Conservation (phyloP, 1,140 invertebrate genomes). For the Xylocopa sonorina region DNA sequence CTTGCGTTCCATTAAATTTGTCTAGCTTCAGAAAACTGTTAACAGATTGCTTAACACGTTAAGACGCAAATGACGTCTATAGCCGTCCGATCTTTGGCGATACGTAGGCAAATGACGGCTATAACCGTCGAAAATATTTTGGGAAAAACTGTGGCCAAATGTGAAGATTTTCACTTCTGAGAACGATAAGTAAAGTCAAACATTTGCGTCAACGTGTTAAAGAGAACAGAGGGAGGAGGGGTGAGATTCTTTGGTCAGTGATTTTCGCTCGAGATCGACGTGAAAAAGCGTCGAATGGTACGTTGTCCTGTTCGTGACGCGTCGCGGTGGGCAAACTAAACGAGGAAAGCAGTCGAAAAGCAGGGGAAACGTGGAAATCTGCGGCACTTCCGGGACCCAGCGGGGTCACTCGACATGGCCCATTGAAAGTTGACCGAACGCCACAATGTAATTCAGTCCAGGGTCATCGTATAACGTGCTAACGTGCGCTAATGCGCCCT, state of each 20-base stretch:
- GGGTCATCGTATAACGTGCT: slow-evolving; percentile 69
- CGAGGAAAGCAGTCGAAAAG: slow-evolving; percentile 15
- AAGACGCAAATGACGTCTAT: too few relatives aligned
- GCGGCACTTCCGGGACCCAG: slow-evolving; percentile 58
- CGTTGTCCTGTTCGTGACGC: slow-evolving; percentile 11
- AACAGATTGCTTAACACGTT: too few relatives aligned
- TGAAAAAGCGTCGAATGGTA: background rate
- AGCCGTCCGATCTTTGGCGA: too few relatives aligned
- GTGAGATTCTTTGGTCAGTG: background rate
- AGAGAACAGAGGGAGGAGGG: background rate
- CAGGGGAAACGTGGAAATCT: slow-evolving; percentile 45
- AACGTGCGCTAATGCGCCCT: slow-evolving; percentile 69
- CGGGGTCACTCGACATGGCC: slow-evolving; percentile 40
- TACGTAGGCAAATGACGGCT: too few relatives aligned
- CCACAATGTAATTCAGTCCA: slow-evolving; percentile 63
- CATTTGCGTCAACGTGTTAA: too few relatives aligned
- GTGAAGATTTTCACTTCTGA: too few relatives aligned
- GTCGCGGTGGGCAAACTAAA: background rate
- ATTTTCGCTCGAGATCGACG: background rate
- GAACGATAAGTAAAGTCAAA: background rate
- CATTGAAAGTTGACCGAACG: slow-evolving; percentile 68
- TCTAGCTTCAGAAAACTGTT: too few relatives aligned
- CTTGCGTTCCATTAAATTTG: too few relatives aligned
- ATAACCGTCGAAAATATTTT: too few relatives aligned
- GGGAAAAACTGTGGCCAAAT: too few relatives aligned